Evolutionary conservation across 2,888 invertebrate species (phyloP).

Genomic region (Chloromyia formosa): DNA sequence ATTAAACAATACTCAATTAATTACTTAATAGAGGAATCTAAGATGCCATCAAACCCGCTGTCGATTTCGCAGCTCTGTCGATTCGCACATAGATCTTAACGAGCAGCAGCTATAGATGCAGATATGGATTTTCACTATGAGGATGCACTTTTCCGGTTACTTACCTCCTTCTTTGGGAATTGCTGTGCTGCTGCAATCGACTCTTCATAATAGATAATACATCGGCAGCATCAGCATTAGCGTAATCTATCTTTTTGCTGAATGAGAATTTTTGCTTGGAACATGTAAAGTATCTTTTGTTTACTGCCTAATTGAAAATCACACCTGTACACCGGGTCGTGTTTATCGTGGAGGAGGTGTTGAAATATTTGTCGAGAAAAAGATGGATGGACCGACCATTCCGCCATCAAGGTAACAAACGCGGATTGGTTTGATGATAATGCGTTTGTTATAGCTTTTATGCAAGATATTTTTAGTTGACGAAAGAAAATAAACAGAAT

Average conservation of each 20-base stretch:
- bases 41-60: neutral
- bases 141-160: constrained; percentile 31
- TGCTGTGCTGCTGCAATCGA: too few species aligned
- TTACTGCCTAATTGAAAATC: constrained; percentile 27
- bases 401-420: constrained; percentile 31
- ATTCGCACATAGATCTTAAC: neutral
- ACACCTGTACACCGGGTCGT: constrained; percentile 17
- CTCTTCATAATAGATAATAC: too few species aligned
- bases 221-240: too few species aligned
- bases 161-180: constrained; percentile 27
- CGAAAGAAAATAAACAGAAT: too few species aligned
- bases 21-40: constrained; percentile 20
- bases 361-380: constrained; percentile 28
- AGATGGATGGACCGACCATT: constrained; percentile 19
- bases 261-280: constrained; percentile 13
- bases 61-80: constrained; percentile 14
- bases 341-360: constrained; percentile 15
- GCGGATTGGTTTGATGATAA: neutral
- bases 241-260: neutral
- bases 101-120: neutral
- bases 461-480: neutral
- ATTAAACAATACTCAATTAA: constrained; percentile 20
- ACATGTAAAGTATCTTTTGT: constrained; percentile 15
- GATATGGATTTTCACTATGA: neutral
- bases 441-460: constrained; percentile 22